Percentiles rank a stretch among this genome's conserved stretches.
These are phyloP conservation scores for Megaceryle alcyon DNA, from an alignment of 2,797 vertebrate species.

Conservation along the genomic window DNA sequence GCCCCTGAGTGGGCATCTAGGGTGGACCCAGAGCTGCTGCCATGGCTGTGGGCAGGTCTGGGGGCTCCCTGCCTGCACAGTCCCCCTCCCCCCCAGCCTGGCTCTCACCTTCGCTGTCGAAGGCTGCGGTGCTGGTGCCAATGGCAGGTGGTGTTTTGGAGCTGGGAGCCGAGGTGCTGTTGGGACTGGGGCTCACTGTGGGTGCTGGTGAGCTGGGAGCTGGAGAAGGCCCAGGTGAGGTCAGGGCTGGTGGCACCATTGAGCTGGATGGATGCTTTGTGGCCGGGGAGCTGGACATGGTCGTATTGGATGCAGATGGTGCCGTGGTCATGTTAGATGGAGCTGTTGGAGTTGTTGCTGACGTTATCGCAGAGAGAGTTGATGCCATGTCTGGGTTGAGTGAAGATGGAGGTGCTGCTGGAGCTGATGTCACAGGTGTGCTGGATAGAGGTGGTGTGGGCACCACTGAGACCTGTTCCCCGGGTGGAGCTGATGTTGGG, in stretches of 20 bases:
- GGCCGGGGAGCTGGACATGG: accelerated
- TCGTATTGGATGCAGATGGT: accelerated
- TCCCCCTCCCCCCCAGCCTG: not conserved
- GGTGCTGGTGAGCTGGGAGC: not conserved
- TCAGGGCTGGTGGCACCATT: accelerated
- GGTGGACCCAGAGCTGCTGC: not conserved
- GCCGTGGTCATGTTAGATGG: accelerated
- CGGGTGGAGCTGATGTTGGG: no score
- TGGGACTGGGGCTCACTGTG: accelerated
- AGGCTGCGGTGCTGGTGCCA: accelerated
- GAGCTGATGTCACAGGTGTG: accelerated
- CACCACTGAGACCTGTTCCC: accelerated
- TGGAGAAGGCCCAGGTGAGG: not conserved
- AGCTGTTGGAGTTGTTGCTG: no score
- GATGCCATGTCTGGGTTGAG: accelerated
- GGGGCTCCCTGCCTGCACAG: not conserved
- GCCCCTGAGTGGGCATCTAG: not conserved
- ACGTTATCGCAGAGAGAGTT: not conserved
- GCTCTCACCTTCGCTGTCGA: not conserved
- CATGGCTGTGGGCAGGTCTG: accelerated
- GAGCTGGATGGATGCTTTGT: not conserved
- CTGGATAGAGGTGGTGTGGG: no score
- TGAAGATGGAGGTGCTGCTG: accelerated
- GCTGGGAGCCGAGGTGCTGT: not conserved
- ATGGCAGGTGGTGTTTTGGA: accelerated